These are phyloP conservation scores for Drosophila mauritiana DNA, from an alignment of 1,140 invertebrate species.

Conservation along the genomic window DNA sequence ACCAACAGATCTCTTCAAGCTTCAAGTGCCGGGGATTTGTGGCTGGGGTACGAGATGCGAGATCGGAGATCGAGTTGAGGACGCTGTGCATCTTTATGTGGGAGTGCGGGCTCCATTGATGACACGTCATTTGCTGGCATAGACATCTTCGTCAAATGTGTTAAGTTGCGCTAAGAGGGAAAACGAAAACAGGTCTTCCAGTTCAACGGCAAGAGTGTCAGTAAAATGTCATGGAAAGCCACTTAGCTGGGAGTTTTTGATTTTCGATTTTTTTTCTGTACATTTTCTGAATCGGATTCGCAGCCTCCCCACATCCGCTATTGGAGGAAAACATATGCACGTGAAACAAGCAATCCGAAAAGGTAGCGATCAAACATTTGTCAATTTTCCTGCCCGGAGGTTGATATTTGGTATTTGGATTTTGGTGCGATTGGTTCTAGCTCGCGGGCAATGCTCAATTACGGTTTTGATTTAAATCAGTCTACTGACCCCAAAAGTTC, in stretches of 20 bases:
- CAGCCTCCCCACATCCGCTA: slow-evolving; percentile 67
- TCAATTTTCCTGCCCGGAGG: slow-evolving; percentile 60
- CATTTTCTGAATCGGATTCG: slow-evolving; percentile 16
- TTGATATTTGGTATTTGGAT: slow-evolving; percentile 39
- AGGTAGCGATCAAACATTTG: slow-evolving; percentile 57
- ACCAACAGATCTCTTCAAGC: slow-evolving; percentile 25
- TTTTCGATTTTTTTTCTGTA: slow-evolving; percentile 2
- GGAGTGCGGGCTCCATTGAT: slow-evolving; percentile 74
- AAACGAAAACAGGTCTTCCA: slow-evolving; percentile 76
- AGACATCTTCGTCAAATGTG: slow-evolving; percentile 81
- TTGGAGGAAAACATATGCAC: neutral
- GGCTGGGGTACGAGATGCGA: slow-evolving; percentile 38
- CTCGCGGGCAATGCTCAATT: slow-evolving; percentile 73
- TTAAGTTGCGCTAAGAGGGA: slow-evolving; percentile 63
- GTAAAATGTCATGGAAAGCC: slow-evolving; percentile 81
- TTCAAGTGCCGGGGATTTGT: slow-evolving; percentile 12
- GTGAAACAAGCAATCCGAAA: slow-evolving; percentile 12
- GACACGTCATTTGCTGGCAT: slow-evolving; percentile 78
- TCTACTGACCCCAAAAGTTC: slow-evolving; percentile 84
- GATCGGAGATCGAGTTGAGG: slow-evolving; percentile 36
- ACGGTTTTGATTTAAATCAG: slow-evolving; percentile 84
- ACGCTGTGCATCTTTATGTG: slow-evolving; percentile 65
- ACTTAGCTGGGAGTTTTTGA: slow-evolving; percentile 50
- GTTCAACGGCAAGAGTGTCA: slow-evolving; percentile 59
- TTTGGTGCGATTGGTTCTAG: slow-evolving; percentile 21